These are phyloP conservation scores for Astyanax mexicanus DNA, from an alignment of 2,797 vertebrate species.

Conservation along the genomic window DNA sequence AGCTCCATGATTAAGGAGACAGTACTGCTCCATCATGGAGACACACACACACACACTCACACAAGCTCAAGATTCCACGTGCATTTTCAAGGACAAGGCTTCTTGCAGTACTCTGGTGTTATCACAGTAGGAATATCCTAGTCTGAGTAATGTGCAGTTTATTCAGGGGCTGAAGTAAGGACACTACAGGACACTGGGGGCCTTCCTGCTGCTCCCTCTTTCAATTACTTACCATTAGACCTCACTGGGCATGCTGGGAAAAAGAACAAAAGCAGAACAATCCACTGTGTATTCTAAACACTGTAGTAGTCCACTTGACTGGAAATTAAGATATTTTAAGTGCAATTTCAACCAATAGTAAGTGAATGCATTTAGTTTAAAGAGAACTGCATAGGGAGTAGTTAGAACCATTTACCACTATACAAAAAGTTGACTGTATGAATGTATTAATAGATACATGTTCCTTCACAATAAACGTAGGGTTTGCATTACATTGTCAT, in stretches of 20 bases:
- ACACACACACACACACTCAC: slow-evolving; percentile 13
- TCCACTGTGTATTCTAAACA: not conserved
- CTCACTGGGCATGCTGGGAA: not conserved
- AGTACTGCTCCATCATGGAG: not conserved
- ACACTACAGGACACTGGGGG: not conserved
- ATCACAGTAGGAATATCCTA: not conserved
- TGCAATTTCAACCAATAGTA: too few relatives aligned
- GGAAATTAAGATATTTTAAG: too few relatives aligned
- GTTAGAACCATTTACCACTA: too few relatives aligned
- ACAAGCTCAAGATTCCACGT: slow-evolving; percentile 10
- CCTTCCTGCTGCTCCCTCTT: slow-evolving; percentile 7
- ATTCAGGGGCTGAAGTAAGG: not conserved
- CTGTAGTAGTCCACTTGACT: too few relatives aligned
- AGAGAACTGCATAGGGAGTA: too few relatives aligned
- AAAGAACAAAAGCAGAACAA: not conserved
- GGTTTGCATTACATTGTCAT: too few relatives aligned
- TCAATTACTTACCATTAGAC: not conserved
- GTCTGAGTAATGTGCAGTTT: not conserved
- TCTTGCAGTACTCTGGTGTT: slow-evolving; percentile 4
- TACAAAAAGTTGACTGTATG: too few relatives aligned
- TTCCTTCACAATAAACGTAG: too few relatives aligned
- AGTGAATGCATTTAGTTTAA: too few relatives aligned
- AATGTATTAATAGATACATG: too few relatives aligned
- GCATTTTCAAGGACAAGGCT: slow-evolving; percentile 2
- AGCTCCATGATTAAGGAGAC: slow-evolving; percentile 19